Evolutionary conservation across 2,888 invertebrate genomes (phyloP).

Genomic region (Luperina nickerlii): DNA sequence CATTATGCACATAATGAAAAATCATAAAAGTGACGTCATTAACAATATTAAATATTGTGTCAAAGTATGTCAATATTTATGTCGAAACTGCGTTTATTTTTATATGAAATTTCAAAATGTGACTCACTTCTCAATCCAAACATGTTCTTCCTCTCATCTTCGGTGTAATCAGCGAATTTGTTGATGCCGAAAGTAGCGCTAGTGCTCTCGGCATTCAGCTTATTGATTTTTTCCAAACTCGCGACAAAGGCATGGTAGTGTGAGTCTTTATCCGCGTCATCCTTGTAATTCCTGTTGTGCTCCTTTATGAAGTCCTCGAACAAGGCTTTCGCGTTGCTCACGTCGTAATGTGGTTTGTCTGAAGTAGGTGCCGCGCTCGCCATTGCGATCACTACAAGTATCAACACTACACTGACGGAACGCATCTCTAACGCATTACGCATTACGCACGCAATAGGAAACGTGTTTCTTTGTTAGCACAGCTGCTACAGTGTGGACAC

Average conservation of each 20-base stretch:
- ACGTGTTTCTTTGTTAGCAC: constrained; percentile 32
- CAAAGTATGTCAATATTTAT: constrained; percentile 7
- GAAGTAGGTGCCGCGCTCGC: constrained; percentile 41
- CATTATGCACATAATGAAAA: neutral
- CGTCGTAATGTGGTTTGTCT: constrained; percentile 64
- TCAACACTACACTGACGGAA: constrained; percentile 49
- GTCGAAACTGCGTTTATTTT: neutral
- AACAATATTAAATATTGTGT: constrained; percentile 13
- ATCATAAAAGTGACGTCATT: constrained; percentile 27
- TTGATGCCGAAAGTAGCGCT: constrained; percentile 71
- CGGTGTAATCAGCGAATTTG: constrained; percentile 74
- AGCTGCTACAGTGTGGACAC: constrained; percentile 7
- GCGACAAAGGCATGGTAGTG: constrained; percentile 72
- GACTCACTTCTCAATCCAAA: constrained; percentile 61
- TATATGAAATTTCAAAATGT: neutral
- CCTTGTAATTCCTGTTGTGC: constrained; percentile 70
- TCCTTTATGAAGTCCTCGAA: constrained; percentile 74
- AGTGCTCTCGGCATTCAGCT: constrained; percentile 54
- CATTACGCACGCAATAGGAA: constrained; percentile 4
- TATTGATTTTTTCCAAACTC: constrained; percentile 70
- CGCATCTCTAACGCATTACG: constrained; percentile 27
- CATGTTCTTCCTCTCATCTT: constrained; percentile 64
- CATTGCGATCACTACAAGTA: constrained; percentile 59
- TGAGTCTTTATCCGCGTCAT: constrained; percentile 69
- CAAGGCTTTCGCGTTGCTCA: constrained; percentile 64